Base-by-base conservation (phyloP, 92 coral and sea anemone species). In the Palythoa caribaeorum region DNA sequence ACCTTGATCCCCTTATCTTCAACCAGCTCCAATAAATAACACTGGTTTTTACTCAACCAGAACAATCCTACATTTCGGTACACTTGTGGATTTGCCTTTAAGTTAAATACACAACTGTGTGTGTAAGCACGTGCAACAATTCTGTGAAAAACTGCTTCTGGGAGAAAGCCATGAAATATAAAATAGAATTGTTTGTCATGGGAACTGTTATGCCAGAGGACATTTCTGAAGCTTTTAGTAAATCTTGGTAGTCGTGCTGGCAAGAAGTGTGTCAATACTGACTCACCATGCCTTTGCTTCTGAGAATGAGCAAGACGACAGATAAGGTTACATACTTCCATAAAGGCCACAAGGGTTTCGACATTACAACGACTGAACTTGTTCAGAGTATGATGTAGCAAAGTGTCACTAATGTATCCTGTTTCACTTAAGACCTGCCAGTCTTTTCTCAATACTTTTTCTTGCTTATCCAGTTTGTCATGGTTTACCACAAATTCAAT, bases 391-490 rank as follows among this genome's bases (percentile, higher is more conserved):
- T 71, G 76, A 71, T 21, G 38, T 15, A 71, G 48, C 76, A 71
- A 40, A 10, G n/a, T 36, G 16, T 36, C 44, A 71, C 19, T 71
- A 40, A 71, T 71, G 37, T 36, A 71, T 12, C 76, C 76, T 47
- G 78, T 74, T 74, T 74, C 78, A 40, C 36, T 44, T 14, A 74
- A 74, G 38, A 74, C 78, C 78, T 74, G 78, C 78, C 78, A 74
- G 55, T 74, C 78, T 74, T 74, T 74, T 74, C 57, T 74, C 4
- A 5, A 16, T 74, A 44, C 13, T 74, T 15, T 74, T 47, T n/a
- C n/a, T 47, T 74, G 78, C 17, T 44, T 44, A 15, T 44, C 38
- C 38, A 74, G 55, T n/a, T 74, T 44, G 78, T 44, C 57, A 40
- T 21, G 78, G 78, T 9, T 74, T 74, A 39, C 14, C 37, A 74